Evolutionary conservation across 2,888 invertebrate species (phyloP).

Genomic region (Xestia c-nigrum): DNA sequence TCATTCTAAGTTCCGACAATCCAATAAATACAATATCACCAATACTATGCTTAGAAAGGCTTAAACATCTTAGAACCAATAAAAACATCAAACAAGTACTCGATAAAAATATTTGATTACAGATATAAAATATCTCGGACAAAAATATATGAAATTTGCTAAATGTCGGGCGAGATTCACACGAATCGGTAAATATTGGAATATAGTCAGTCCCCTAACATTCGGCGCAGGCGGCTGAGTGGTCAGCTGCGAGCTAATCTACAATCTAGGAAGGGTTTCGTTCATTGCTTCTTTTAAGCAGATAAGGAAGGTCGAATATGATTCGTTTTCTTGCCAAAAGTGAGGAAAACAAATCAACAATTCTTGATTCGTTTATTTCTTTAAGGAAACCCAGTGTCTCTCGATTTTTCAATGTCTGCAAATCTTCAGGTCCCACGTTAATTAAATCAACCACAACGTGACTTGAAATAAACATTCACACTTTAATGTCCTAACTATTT

Average conservation of each 20-base stretch:
- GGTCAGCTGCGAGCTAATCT: conserved; percentile 3
- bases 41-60: conserved; percentile 10
- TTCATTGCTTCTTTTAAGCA: conserved; percentile 5
- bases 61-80: conserved; percentile 5
- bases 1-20: conserved; percentile 3
- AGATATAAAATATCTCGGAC: not conserved
- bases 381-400: not conserved
- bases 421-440: not conserved
- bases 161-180: conserved; percentile 3
- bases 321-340: not conserved
- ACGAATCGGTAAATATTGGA: not conserved
- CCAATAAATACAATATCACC: conserved; percentile 22
- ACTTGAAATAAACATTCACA: conserved; percentile 26
- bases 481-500: conserved; percentile 15
- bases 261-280: conserved; percentile 17
- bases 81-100: conserved; percentile 5
- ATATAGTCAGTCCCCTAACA: conserved; percentile 7
- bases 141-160: not conserved
- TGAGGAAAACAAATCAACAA: not conserved
- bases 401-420: not conserved
- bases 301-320: not conserved
- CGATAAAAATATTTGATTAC: not conserved
- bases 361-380: too few relatives aligned
- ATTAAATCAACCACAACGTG: conserved; percentile 11
- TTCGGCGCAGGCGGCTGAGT: not conserved